Evolutionary conservation across 2,888 invertebrate genomes (phyloP), one percentile per base, ranked within the genome.

Genomic region (Lamellibrachia columna): DNA sequence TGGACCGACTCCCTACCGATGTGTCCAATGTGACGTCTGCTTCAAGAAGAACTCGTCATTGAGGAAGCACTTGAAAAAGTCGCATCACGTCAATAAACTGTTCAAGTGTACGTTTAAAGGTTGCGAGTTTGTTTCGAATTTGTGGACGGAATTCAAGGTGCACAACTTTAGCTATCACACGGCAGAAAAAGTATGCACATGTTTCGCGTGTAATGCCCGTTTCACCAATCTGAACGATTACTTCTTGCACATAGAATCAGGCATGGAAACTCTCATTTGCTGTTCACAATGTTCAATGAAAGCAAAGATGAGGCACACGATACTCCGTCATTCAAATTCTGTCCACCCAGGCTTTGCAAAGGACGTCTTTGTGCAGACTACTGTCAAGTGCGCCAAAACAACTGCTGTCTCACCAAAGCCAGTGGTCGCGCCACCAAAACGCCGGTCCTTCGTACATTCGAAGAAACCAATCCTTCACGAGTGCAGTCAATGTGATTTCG

Each of bases 51-150:
- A 53, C 28, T 40, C 28, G 53, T 15, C 6, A 11, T 53, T 91
- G 52, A 52, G 91, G 40, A 55, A 55, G 52, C 91, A 91, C n/a
- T 15, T 53, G 53, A 52, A 53, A 22, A 53, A 55, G 53, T 52
- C 53, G 52, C 91, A 91, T 55, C 28, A 55, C 40, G 55, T 53
- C 9, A 91, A 91, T 52, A 91, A 91, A n/a, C 15, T 22, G 75
- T 75, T 75, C 75, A 22, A 2, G 75, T 75, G 75, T 75, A 75
- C 75, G 75, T n/a, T 15, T 22, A 22, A 6, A 3, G 75, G 22
- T n/a, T 75, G 75, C 75, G n/a, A 11, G 15, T 75, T 75, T n/a
- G 22, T 22, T 0, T 22, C 75, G 75, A 75, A 75, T n/a, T 6
- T 75, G 22, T 75, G 75, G 75, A 75, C 75, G 75, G 75, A 75